Evolutionary conservation across 1,140 invertebrate genomes (phyloP).

Genomic region (Eupeodes corollae): DNA sequence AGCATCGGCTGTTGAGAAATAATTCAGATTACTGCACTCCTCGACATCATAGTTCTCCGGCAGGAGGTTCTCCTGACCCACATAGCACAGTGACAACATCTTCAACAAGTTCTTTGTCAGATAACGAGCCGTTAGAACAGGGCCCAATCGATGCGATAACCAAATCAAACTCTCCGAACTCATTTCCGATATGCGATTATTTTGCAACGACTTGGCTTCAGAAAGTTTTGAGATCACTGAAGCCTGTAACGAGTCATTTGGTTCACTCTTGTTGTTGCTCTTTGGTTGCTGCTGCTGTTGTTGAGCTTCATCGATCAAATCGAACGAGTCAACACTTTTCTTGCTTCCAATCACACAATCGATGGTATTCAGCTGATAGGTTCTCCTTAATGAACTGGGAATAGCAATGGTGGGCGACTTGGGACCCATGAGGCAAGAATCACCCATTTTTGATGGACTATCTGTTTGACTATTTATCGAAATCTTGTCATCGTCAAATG

Average conservation of each 20-base stretch:
- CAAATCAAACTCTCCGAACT: slow-evolving; percentile 83
- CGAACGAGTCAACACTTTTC: slow-evolving; percentile 38
- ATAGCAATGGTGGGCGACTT: slow-evolving; percentile 51
- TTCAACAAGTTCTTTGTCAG: slow-evolving; percentile 83
- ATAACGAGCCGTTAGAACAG: slow-evolving; percentile 82
- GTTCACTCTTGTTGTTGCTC: slow-evolving; percentile 6
- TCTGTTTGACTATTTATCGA: slow-evolving; percentile 16
- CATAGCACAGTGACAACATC: slow-evolving; percentile 88
- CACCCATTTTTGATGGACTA: slow-evolving; percentile 16
- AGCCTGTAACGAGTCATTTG: slow-evolving; percentile 25
- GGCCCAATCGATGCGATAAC: slow-evolving; percentile 87
- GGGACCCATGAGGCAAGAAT: slow-evolving; percentile 17
- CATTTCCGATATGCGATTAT: slow-evolving; percentile 69
- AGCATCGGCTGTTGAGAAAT: slow-evolving; percentile 46
- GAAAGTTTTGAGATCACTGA: slow-evolving; percentile 29
- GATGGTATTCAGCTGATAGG: slow-evolving; percentile 45
- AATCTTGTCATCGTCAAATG: slow-evolving; percentile 28
- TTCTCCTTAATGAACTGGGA: slow-evolving; percentile 37
- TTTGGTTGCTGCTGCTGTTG: slow-evolving; percentile 5
- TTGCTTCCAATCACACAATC: slow-evolving; percentile 50
- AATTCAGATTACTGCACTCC: slow-evolving; percentile 39
- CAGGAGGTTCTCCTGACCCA: slow-evolving; percentile 68
- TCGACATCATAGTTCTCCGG: slow-evolving; percentile 29
- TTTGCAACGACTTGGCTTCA: slow-evolving; percentile 34
- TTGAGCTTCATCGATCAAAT: slow-evolving; percentile 24